These are phyloP conservation scores for Botrylloides violaceus DNA, from an alignment of 23 tunicate genomes.

Conservation along the genomic window DNA sequence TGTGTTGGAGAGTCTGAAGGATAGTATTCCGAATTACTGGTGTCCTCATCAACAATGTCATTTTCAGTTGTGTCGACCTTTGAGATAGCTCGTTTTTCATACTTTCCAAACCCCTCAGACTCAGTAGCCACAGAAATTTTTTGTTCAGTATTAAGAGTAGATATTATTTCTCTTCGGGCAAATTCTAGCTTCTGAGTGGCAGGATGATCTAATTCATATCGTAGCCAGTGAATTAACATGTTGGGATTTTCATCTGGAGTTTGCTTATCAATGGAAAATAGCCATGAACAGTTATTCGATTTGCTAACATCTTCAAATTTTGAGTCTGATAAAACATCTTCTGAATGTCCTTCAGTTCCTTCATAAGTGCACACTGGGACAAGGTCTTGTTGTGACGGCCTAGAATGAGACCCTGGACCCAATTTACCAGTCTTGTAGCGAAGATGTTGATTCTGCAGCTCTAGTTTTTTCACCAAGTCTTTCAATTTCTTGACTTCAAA, in stretches of 20 bases:
- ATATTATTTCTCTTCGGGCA: slow-evolving; percentile 47
- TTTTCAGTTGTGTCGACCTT: neutral
- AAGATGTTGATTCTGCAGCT: slow-evolving; percentile 81
- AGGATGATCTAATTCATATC: slow-evolving; percentile 69
- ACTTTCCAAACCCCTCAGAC: neutral
- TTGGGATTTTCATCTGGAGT: neutral
- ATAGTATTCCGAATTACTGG: neutral
- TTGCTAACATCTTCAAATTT: neutral
- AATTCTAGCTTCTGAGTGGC: slow-evolving; percentile 54
- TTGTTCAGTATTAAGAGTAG: slow-evolving; percentile 19
- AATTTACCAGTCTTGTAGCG: slow-evolving; percentile 70
- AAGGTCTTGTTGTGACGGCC: neutral
- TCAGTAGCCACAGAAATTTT: neutral
- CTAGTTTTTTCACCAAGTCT: slow-evolving; percentile 74
- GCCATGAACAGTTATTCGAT: neutral
- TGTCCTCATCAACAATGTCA: too few relatives aligned
- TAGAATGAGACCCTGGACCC: slow-evolving; percentile 3
- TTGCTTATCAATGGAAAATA: neutral
- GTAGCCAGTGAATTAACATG: slow-evolving; percentile 35
- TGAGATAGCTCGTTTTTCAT: neutral
- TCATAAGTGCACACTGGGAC: neutral
- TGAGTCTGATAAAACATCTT: neutral
- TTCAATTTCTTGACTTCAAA: slow-evolving; percentile 71
- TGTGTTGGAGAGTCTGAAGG: neutral
- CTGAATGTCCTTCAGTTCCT: neutral